Conservation (phyloP, 2,113 vertebrate species). For the Micronycteris hirsuta region DNA sequence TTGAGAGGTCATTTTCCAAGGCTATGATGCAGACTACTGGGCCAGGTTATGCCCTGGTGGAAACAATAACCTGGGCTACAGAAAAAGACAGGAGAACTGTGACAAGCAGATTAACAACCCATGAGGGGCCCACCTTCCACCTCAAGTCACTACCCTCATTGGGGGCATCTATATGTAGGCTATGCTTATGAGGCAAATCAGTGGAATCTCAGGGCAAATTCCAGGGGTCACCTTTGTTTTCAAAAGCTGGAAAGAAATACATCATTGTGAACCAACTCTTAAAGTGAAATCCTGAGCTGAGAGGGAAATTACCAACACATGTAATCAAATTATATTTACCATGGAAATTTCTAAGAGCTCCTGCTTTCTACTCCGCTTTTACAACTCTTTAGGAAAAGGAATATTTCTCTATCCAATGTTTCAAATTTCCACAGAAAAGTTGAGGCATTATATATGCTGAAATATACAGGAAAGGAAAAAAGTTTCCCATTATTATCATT, state of each 20-base stretch:
- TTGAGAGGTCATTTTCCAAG: background rate
- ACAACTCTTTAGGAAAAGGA: conserved; percentile 70
- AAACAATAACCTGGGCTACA: background rate
- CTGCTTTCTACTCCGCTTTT: conserved; percentile 65
- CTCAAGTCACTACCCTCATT: too few relatives aligned
- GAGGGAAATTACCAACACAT: conserved; percentile 73
- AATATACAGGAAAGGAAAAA: background rate
- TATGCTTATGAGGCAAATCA: background rate
- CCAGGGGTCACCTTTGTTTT: background rate
- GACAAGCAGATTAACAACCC: background rate
- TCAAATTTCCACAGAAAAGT: conserved; percentile 34
- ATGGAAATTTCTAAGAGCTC: conserved; percentile 74
- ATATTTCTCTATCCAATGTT: conserved; percentile 41
- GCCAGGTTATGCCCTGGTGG: background rate
- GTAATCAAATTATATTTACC: conserved; percentile 75
- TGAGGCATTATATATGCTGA: background rate
- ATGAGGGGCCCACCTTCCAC: fast-evolving
- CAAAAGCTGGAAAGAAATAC: conserved; percentile 48
- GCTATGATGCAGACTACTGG: fast-evolving
- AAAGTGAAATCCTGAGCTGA: conserved; percentile 66
- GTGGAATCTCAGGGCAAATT: background rate
- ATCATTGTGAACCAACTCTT: conserved; percentile 73
- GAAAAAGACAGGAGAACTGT: background rate
- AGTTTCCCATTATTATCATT: conserved; percentile 47
- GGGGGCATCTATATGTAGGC: background rate